Base-by-base conservation (phyloP, 1,140 invertebrate genomes). In the Brachionus angularis region DNA sequence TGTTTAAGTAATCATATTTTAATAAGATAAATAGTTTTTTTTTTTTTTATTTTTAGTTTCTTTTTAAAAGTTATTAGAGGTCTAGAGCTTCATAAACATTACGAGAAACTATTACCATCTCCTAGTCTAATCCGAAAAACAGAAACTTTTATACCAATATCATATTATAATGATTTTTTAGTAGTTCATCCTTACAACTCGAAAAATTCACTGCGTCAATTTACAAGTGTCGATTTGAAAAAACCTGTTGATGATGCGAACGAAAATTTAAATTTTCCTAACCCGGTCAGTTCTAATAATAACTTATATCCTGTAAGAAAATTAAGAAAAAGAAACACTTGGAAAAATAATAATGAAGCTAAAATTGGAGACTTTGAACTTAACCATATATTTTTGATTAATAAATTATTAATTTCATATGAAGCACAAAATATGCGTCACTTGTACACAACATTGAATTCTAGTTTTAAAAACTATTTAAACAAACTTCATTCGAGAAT, bases 91-190 rank as follows among this genome's bases (percentile, higher is more conserved):
- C 62, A 67, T 47, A 46, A 50, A 23, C 62, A 67, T 46, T 67
- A 67, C 29, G 62, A 67, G 31, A 67, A 47, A 50, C 14, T 67
- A 16, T 36, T 67, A 16, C 62, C 62, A 16, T 16, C 10, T 10
- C 39, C 46, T 23, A 67, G 25, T 47, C 23, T 36, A 16, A 39
- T 29, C 25, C 8, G 16, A 21, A 46, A 50, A 44, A 21, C 36
- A 2, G 62, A 67, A 36, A 31, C 62, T 1, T 67, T 67, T 50
- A 27, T 67, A 14, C 62, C 62, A 16, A 29, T 67, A 10, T 42
- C 62, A 21, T 67, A 33, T 47, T 67, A 47, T 50, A 67, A 67
- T 10, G 62, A 67, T 36, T 67, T 67, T 50, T 46, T 67, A 23
- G 62, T 67, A 1, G 62, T 67, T 47, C 62, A 67, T 29, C 44